Base-by-base conservation (phyloP, 1,140 invertebrate genomes). In the Diachasma alloeum region DNA sequence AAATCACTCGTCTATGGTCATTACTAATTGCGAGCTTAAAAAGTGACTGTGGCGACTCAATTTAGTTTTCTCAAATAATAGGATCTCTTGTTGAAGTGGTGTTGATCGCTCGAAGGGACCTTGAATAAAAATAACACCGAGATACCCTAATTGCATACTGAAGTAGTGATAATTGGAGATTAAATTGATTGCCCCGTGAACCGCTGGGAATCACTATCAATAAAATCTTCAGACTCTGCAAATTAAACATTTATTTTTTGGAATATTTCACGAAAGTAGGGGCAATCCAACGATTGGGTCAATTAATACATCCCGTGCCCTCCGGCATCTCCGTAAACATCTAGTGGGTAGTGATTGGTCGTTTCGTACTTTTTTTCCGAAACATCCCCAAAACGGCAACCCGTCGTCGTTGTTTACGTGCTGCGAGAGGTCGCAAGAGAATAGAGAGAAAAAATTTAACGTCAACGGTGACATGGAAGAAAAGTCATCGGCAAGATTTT, bases 401-500 rank as follows among this genome's bases (percentile, higher is more conserved):
- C 88, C 83, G 83, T 88, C 87, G 87, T 88, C 85, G 83, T 84
- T 86, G 86, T 86, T 84, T 86, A 88, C 85, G 81, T 87, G 85
- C 84, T 84, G 86, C 84, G 86, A 86, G 86, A 85, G 83, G 86
- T 87, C 86, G 85, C 83, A 83, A 86, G 80, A 88, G 83, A 84
- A 82, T 82, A 79, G 79, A 78, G 80, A 81, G 84, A 83, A 82
- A 81, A 78, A 81, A 80, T 85, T 85, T 81, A 81, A 67, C 77
- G 78, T 83, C 79, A 79, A 79, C 74, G 80, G 82, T 84, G 84
- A 88, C 82, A 90, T 90, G 88, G 88, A 90, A 83, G 88, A 90
- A 81, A 90, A 90, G 82, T 87, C 86, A 83, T 89, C 88, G 83
- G 87, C 88, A 75, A 85, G 84, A 78, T 93, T 93, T 91, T 93